phyloP scores from a whole-genome alignment of 2,113 vertebrate genomes.

The Pterocles orientalis region DNA sequence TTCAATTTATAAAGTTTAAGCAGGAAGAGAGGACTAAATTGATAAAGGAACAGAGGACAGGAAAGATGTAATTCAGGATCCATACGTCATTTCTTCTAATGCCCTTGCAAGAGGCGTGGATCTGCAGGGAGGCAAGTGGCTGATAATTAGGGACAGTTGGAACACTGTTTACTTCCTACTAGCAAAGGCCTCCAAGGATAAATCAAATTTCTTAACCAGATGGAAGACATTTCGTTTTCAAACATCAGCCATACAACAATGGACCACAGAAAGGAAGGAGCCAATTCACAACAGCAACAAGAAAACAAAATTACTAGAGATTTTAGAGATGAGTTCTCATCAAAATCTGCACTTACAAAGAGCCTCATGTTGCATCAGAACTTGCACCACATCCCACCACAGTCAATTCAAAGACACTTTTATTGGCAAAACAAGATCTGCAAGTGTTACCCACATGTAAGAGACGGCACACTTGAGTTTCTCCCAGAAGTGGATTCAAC shows the following conservation, averaged over 20 bases:
- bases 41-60: not conserved
- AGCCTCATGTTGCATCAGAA: slow-evolving; percentile 22
- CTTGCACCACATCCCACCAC: slow-evolving; percentile 15
- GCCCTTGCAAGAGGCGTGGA: not conserved
- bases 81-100: not conserved
- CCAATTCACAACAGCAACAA: slow-evolving; percentile 40
- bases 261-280: slow-evolving; percentile 21
- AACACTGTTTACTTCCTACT: slow-evolving; percentile 26
- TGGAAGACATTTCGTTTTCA: slow-evolving; percentile 49
- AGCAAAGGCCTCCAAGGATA: slow-evolving; percentile 14
- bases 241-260: not conserved
- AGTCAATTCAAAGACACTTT: slow-evolving; percentile 40
- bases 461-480: not conserved
- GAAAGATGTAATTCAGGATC: not conserved
- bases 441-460: slow-evolving; percentile 52
- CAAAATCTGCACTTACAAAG: slow-evolving; percentile 21
- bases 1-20: not conserved
- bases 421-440: slow-evolving; percentile 53
- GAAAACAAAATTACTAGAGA: slow-evolving; percentile 40
- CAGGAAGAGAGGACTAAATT: not conserved
- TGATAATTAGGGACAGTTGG: slow-evolving; percentile 26
- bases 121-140: slow-evolving; percentile 3
- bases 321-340: not conserved
- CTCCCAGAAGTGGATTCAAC: not conserved
- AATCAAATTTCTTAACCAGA: slow-evolving; percentile 36